These are phyloP conservation scores for Itoplectis maculator DNA, from an alignment of 2,888 invertebrate species.

Conservation along the genomic window DNA sequence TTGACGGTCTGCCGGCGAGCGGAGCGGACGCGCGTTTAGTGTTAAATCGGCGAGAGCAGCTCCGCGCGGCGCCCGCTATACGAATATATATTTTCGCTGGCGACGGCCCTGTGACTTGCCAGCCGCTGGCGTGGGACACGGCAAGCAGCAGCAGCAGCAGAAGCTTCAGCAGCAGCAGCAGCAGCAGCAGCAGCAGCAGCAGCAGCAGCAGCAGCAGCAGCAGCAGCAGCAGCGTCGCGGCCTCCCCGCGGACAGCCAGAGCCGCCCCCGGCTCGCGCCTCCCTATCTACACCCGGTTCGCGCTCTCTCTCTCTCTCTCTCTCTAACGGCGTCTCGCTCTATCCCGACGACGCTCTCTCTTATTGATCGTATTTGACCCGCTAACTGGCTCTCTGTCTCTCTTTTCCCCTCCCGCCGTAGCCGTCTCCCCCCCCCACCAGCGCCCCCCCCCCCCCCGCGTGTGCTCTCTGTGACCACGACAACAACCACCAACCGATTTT, in stretches of 20 bases:
- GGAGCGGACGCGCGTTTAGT: constrained; percentile 78
- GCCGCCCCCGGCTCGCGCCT: constrained; percentile 34
- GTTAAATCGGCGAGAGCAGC: too few relatives aligned
- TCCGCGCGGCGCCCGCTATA: too few relatives aligned
- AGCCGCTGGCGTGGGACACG: constrained; percentile 59
- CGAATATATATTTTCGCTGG: constrained; percentile 66
- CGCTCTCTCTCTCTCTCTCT: not conserved
- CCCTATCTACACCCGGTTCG: too few relatives aligned
- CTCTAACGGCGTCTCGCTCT: constrained; percentile 61
- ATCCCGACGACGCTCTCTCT: constrained; percentile 68
- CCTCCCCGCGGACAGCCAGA: constrained; percentile 60
- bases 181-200: too few relatives aligned
- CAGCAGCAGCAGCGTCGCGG: too few relatives aligned
- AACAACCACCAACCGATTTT: constrained; percentile 41
- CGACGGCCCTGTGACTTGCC: constrained; percentile 64
- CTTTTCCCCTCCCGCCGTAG: constrained; percentile 32
- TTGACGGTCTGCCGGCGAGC: constrained; percentile 83
- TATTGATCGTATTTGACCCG: constrained; percentile 83
- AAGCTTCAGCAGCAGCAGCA: too few relatives aligned
- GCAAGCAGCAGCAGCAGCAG: constrained; percentile 34
- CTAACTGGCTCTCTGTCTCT: constrained; percentile 72
- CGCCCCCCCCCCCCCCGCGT: too few relatives aligned
- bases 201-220: too few relatives aligned
- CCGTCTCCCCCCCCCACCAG: too few relatives aligned
- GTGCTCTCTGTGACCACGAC: constrained; percentile 64